Evolutionary conservation across 2,888 invertebrate genomes (phyloP), one percentile per base, ranked within the genome.

Genomic region (Acanthosepion lycidas): DNA sequence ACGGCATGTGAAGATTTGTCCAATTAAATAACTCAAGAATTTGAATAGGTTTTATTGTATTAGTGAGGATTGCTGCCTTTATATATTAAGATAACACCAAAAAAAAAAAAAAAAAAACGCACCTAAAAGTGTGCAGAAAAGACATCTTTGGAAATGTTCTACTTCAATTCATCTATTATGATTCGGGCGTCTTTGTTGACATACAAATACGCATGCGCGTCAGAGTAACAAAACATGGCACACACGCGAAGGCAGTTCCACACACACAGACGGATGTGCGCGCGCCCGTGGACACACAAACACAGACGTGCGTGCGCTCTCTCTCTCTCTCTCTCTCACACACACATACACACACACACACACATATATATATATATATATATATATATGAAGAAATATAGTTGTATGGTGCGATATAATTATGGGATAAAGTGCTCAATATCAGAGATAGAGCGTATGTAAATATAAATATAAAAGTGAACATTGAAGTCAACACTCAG

Each of bases 1-100:
- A 78, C 12, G 33, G n/a, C n/a, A 78, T 78, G 18, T 33, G 78
- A 78, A 33, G 78, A 78, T n/a, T 78, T 33, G 78, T 78, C 78
- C 78, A 78, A 78, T 78, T 78, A 78, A 78, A 78, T 78, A 78
- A 78, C 78, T 33, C 78, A n/a, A n/a, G n/a, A n/a, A 33, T 78
- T 78, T 78, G 15, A n/a, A 78, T 78, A 78, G 78, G 78, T 78
- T 78, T 33, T 78, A 78, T 78, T 78, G 78, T 78, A 78, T 78
- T n/a, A n/a, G n/a, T 78, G 33, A 78, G 78, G 78, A 78, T 78
- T 78, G 33, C n/a, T 33, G 33, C 78, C 78, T 15, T 78, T 78
- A 33, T 78, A 78, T 78, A 33, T 78, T 78, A 33, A 18, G 78
- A 78, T 33, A 6, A 9, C n/a, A 78, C 78, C 33, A n/a, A n/a